Evolutionary conservation across 2,797 vertebrate genomes (phyloP).

Genomic region (Spheniscus humboldti): DNA sequence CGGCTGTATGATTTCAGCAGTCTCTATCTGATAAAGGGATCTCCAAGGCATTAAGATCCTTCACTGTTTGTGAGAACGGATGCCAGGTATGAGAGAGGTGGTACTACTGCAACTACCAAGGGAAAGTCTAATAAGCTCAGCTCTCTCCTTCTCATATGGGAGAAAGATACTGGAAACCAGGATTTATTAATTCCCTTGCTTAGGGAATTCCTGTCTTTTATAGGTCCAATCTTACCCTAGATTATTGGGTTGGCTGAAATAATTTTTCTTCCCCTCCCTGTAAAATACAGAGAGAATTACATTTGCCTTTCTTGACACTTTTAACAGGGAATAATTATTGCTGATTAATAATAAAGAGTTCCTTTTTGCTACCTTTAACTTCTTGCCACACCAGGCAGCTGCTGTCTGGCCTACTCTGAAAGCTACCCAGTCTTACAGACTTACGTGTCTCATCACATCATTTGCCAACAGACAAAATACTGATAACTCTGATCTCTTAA

Average conservation of each 20-base stretch:
- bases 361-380: background rate
- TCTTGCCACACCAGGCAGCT: background rate
- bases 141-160: background rate
- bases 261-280: background rate
- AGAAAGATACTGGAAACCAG: background rate
- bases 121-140: background rate
- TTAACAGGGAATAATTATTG: background rate
- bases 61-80: background rate
- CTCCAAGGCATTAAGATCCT: background rate
- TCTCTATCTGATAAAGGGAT: background rate
- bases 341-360: background rate
- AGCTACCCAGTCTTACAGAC: background rate
- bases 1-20: background rate
- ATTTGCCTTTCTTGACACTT: background rate
- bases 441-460: background rate
- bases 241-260: background rate
- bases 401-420: background rate
- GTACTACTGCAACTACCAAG: background rate
- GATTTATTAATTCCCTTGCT: background rate
- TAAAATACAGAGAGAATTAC: background rate
- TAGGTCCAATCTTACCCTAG: background rate
- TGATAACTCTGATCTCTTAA: background rate
- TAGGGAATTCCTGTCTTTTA: conserved; percentile 4
- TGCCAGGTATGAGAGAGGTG: background rate
- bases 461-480: background rate